Percentiles rank a stretch among this genome's conserved stretches.
These are phyloP conservation scores for Goniozus legneri DNA, from an alignment of 1,140 invertebrate genomes.

Conservation along the genomic window DNA sequence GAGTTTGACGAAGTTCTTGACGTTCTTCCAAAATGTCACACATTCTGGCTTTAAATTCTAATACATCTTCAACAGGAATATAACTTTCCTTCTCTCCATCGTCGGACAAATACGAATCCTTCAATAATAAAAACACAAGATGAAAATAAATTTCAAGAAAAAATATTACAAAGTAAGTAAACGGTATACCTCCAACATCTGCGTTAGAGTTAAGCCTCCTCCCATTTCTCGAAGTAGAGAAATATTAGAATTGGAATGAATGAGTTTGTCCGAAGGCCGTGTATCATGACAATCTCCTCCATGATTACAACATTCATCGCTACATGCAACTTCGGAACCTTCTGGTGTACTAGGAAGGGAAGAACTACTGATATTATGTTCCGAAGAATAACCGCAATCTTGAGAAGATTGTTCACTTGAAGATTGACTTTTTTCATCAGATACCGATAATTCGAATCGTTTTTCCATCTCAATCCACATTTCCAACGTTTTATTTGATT, in stretches of 20 bases:
- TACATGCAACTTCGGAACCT: slow-evolving; percentile 81
- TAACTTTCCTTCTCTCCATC: slow-evolving; percentile 69
- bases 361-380: slow-evolving; percentile 69
- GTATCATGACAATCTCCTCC: slow-evolving; percentile 59
- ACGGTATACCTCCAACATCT: slow-evolving; percentile 63
- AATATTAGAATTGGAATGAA: slow-evolving; percentile 39
- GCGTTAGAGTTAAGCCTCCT: slow-evolving; percentile 59
- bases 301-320: slow-evolving; percentile 77
- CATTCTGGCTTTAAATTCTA: slow-evolving; percentile 74
- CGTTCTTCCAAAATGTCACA: slow-evolving; percentile 73
- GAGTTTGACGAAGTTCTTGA: slow-evolving; percentile 73
- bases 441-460: slow-evolving; percentile 37
- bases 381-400: slow-evolving; percentile 81
- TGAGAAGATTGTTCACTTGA: slow-evolving; percentile 67
- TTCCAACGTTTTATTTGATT: slow-evolving; percentile 31
- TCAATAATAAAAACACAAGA: slow-evolving; percentile 17
- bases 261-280: slow-evolving; percentile 39
- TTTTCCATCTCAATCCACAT: slow-evolving; percentile 48
- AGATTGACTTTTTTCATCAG: slow-evolving; percentile 54
- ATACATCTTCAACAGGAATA: slow-evolving; percentile 84
- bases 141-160: slow-evolving; percentile 23
- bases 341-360: slow-evolving; percentile 75
- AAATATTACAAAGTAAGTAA: slow-evolving; percentile 1
- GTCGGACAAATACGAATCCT: slow-evolving; percentile 68
- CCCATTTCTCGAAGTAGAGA: slow-evolving; percentile 39